Evolutionary conservation across 1,140 invertebrate species (phyloP), one percentile per base, ranked within the genome.

Genomic region (Drosophila oshimai): DNA sequence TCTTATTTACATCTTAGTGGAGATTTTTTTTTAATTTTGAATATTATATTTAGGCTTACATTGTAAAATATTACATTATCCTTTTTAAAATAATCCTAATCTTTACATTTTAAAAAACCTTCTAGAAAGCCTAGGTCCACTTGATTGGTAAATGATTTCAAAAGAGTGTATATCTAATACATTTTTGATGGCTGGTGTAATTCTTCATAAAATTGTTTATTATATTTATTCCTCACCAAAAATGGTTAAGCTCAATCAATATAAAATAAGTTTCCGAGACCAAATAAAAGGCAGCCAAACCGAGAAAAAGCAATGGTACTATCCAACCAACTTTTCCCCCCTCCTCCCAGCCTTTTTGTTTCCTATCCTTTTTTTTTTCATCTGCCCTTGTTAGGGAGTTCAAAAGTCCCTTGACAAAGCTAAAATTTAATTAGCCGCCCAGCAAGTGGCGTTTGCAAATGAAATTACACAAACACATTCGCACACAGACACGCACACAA

Each of bases 371-470:
- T 33, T 33, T n/a, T 55, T 33, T 51, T 13, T 1, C 7, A 37
- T 22, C n/a, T 9, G 3, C 26, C 6, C n/a, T 12, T 31, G 22
- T 12, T 3, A 9, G 51, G 49, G 49, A 68, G 64, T 70, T 77
- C 76, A 86, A 86, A 86, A 65, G 62, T 86, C 80, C 80, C 80
- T 60, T 80, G 81, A 87, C 80, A 87, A 86, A 86, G 80, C 80
- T 86, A 73, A 86, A 86, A 86, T 86, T 86, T 86, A 86, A 86
- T 86, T 86, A 86, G 80, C 81, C 79, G 76, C 75, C 49, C 67
- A 76, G 80, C 80, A 86, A 86, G 81, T 80, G 81, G 81, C 80
- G 76, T 75, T 80, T 86, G 75, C 81, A 86, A 86, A 86, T 86
- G 81, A 76, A 86, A 87, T 86, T 87, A 84, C 67, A 87, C 31